Evolutionary conservation across 2,113 vertebrate species (phyloP).

Genomic region (Catharus fuscescens): DNA sequence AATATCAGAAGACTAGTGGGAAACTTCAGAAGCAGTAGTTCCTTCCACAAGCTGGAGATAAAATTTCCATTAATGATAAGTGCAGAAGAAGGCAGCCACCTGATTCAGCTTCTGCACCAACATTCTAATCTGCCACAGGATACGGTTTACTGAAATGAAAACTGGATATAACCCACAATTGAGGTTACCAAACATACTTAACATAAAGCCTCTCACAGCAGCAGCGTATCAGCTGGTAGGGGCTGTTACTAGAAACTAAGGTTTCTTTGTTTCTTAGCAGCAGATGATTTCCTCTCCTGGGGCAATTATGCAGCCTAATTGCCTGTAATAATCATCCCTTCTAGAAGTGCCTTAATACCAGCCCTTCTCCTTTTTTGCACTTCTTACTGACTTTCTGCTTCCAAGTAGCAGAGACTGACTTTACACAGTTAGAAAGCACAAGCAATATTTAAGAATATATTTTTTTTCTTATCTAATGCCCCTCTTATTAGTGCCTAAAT

Average conservation of each 20-base stretch:
- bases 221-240: not conserved
- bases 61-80: not conserved
- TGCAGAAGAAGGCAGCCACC: not conserved
- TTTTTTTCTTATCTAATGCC: not conserved
- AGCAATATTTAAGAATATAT: not conserved
- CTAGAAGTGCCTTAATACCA: not conserved
- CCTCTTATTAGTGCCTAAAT: not conserved
- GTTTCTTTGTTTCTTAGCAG: constrained; percentile 61
- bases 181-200: constrained; percentile 3
- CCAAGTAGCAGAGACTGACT: not conserved
- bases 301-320: constrained; percentile 52
- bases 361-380: not conserved
- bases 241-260: constrained; percentile 14
- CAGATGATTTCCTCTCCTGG: constrained; percentile 53
- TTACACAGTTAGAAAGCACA: not conserved
- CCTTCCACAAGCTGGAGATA: not conserved
- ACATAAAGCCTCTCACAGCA: not conserved
- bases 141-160: not conserved
- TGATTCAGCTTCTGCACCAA: not conserved
- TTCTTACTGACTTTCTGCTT: not conserved
- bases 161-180: not conserved
- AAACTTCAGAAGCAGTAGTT: not conserved
- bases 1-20: not conserved
- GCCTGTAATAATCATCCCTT: constrained; percentile 49
- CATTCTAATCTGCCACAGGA: not conserved